Conservation (phyloP, 2,113 vertebrate genomes). For the Arenaria interpres region DNA sequence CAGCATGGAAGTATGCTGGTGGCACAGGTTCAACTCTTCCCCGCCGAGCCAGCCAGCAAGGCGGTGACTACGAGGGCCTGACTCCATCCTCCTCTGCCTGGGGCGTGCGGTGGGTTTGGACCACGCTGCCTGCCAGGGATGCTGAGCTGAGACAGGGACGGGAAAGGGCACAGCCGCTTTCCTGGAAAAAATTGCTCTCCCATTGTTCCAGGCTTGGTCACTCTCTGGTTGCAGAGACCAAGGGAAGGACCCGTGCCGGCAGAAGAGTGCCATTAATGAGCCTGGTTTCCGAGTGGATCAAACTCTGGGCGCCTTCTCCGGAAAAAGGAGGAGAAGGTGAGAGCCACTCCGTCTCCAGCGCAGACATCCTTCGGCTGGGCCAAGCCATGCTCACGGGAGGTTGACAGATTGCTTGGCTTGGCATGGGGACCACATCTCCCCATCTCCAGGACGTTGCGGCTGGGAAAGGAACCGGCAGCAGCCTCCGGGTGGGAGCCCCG, state of each 20-base stretch:
- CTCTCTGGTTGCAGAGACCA: not conserved
- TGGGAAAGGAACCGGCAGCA: not conserved
- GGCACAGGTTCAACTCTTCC: not conserved
- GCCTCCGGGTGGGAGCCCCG: not conserved
- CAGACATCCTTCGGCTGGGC: conserved; percentile 33
- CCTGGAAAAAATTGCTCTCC: conserved; percentile 10
- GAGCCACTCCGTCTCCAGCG: not conserved
- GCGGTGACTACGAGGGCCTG: accelerated
- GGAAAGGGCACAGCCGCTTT: not conserved
- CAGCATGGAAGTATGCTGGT: not conserved
- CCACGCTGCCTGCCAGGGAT: not conserved
- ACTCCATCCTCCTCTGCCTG: not conserved
- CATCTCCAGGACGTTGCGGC: accelerated
- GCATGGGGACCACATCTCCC: not conserved
- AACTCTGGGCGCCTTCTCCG: not conserved
- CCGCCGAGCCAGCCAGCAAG: not conserved
- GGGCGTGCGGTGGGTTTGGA: not conserved
- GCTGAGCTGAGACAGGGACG: not conserved
- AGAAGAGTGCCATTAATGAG: not conserved
- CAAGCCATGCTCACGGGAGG: not conserved
- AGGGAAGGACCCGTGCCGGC: not conserved
- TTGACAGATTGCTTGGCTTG: not conserved
- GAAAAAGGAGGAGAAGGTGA: conserved; percentile 48
- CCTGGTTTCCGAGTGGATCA: not conserved
- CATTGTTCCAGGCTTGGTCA: conserved; percentile 27